Evolutionary conservation across 2,797 vertebrate genomes (phyloP).

Genomic region (Channallabes apus): DNA sequence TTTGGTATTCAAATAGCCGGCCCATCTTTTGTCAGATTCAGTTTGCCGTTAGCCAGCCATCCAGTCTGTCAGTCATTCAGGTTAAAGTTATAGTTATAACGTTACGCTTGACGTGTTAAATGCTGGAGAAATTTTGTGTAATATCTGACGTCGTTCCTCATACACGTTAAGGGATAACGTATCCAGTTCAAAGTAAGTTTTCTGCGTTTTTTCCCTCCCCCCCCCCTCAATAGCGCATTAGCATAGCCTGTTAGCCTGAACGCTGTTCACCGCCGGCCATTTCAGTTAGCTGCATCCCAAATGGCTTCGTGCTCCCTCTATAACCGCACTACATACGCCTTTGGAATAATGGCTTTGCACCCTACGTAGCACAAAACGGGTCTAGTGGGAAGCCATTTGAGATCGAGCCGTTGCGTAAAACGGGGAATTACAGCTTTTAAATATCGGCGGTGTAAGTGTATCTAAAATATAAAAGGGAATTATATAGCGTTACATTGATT

Average conservation of each 20-base stretch:
- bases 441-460: not conserved
- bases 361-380: not conserved
- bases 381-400: not conserved
- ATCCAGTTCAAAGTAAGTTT: constrained; percentile 19
- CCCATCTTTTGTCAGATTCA: constrained; percentile 46
- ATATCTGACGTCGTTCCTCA: not conserved
- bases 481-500: not conserved
- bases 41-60: constrained; percentile 23
- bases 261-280: constrained; percentile 28
- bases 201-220: not conserved
- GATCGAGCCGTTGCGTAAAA: constrained; percentile 6
- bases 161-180: not conserved
- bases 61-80: constrained; percentile 2
- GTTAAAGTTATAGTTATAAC: not conserved
- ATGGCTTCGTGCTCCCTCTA: constrained; percentile 17
- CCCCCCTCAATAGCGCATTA: constrained; percentile 1
- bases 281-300: constrained; percentile 35
- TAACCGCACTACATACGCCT: constrained; percentile 15
- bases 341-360: not conserved
- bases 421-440: constrained; percentile 2
- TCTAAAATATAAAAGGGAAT: no score
- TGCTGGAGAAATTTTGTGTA: not conserved
- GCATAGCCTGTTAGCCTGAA: constrained; percentile 29
- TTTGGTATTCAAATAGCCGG: constrained; percentile 42
- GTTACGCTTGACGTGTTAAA: not conserved